Conservation (phyloP, 2,888 invertebrate genomes). For the Standfussiana lucernea region DNA sequence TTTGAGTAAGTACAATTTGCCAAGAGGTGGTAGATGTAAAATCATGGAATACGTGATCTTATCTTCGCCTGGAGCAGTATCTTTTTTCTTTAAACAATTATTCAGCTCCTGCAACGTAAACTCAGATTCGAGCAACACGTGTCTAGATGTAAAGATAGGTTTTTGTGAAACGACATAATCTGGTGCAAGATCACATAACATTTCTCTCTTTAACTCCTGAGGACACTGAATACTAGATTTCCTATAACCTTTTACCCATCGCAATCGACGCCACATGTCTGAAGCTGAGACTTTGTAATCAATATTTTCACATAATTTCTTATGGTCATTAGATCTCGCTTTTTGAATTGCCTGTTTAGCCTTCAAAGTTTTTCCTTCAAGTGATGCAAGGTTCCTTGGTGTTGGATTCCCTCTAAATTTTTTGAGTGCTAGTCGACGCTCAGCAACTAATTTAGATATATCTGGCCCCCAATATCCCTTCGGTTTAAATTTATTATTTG, state of each 20-base stretch:
- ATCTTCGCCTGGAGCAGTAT: conserved; percentile 3
- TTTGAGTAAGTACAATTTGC: neutral
- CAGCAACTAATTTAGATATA: neutral
- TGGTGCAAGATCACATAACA: conserved; percentile 6
- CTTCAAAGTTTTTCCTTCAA: neutral
- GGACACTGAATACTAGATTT: conserved; percentile 2
- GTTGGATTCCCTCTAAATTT: conserved; percentile 5
- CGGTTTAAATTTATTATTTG: conserved; percentile 2
- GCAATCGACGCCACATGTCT: conserved; percentile 3
- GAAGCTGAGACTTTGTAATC: conserved; percentile 1
- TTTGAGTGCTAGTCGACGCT: neutral
- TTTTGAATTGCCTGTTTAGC: conserved; percentile 13
- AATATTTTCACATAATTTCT: neutral
- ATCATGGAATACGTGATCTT: neutral
- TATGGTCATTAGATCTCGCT: conserved; percentile 4
- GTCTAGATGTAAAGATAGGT: neutral
- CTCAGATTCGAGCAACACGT: neutral
- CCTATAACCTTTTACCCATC: neutral
- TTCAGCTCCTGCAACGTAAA: conserved; percentile 1
- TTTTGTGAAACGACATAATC: neutral
- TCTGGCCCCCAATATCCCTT: conserved; percentile 4
- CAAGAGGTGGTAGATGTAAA: neutral
- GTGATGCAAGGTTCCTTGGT: conserved; percentile 4
- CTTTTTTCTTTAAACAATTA: conserved; percentile 4
- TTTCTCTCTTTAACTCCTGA: neutral